phyloP scores from a whole-genome alignment of 1,140 invertebrate genomes.

The Dolichoris vasculosae region DNA sequence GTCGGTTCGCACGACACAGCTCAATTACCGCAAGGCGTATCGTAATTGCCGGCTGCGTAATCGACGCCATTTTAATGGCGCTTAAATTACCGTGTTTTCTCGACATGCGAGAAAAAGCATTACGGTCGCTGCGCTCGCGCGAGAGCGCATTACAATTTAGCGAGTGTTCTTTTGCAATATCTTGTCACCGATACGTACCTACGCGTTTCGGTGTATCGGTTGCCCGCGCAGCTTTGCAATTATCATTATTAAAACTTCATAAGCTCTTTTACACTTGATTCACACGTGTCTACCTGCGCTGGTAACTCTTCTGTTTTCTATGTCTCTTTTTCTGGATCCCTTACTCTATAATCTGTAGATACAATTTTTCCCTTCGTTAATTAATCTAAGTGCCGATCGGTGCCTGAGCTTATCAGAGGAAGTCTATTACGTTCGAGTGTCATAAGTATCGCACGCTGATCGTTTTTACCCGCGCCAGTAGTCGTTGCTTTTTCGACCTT shows the following conservation, averaged over 20 bases:
- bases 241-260: conserved; percentile 42
- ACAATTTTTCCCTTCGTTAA: conserved; percentile 35
- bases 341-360: not conserved
- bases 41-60: conserved; percentile 53
- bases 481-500: not conserved
- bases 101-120: conserved; percentile 41
- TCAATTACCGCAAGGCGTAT: conserved; percentile 55
- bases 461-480: conserved; percentile 5
- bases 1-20: conserved; percentile 52
- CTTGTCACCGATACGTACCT: conserved; percentile 25
- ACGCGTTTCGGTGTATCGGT: not conserved
- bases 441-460: conserved; percentile 21
- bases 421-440: conserved; percentile 27
- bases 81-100: conserved; percentile 48
- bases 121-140: conserved; percentile 8
- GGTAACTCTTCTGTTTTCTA: not conserved
- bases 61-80: conserved; percentile 55
- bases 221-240: conserved; percentile 27
- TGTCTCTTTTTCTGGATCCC: not conserved
- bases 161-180: conserved; percentile 39
- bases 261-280: not conserved
- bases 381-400: conserved; percentile 16
- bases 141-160: conserved; percentile 27
- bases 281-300: not conserved
- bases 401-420: conserved; percentile 16